A percentile compares a stretch with the other conserved stretches of the same genome.
These are phyloP conservation scores for Pongo abelii DNA, from an alignment of 2,113 vertebrate species.

Conservation along the genomic window DNA sequence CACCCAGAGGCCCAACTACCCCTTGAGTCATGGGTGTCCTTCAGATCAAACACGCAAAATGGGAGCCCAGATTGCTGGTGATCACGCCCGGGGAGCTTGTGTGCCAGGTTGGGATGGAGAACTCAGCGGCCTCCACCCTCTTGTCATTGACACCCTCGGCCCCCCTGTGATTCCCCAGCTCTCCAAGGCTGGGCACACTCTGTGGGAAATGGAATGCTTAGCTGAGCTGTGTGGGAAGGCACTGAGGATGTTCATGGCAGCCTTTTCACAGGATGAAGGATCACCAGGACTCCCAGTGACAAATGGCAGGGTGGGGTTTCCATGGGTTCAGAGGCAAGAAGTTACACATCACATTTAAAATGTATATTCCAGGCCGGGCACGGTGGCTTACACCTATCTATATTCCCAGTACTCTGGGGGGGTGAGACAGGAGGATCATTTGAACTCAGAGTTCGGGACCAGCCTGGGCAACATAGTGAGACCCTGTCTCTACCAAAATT, in stretches of 20 bases:
- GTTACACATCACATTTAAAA: background rate
- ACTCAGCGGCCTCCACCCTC: background rate
- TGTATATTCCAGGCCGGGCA: background rate
- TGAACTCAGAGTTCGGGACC: too few relatives aligned
- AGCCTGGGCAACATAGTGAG: too few relatives aligned
- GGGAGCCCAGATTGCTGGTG: accelerated
- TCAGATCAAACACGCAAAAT: background rate
- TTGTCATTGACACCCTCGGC: accelerated
- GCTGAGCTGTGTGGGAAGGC: accelerated
- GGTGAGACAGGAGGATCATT: too few relatives aligned
- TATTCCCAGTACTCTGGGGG: too few relatives aligned
- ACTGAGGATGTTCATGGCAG: accelerated
- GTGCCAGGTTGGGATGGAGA: background rate
- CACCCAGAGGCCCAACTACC: background rate
- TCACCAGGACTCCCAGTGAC: accelerated
- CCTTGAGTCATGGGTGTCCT: accelerated
- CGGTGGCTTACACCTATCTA: too few relatives aligned
- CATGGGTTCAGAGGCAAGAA: background rate
- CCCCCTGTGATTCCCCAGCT: background rate
- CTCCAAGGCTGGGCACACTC: background rate
- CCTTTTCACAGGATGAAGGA: too few relatives aligned
- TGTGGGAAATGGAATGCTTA: background rate
- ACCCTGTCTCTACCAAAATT: too few relatives aligned
- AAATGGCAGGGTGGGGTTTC: background rate
- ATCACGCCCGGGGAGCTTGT: accelerated